Evolutionary conservation across 2,888 invertebrate species (phyloP).

Genomic region (Acrobasis repandana): DNA sequence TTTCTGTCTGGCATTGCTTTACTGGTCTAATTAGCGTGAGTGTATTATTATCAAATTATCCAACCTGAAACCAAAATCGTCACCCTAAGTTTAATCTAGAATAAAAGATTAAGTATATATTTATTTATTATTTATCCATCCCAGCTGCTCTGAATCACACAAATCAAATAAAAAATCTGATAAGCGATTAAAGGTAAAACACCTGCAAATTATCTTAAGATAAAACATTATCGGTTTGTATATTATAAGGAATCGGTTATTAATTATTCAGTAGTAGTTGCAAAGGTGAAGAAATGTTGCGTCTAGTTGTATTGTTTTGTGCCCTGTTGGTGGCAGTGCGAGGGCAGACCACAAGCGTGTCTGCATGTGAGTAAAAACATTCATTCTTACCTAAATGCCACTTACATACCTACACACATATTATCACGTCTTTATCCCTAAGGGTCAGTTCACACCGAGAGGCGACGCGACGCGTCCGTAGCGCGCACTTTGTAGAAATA

Average conservation of each 20-base stretch:
- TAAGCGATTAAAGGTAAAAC: background rate
- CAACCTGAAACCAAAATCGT: too few species aligned
- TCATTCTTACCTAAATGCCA: background rate
- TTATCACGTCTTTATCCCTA: too few species aligned
- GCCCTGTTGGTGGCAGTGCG: background rate
- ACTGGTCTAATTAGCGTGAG: too few species aligned
- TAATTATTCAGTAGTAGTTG: background rate
- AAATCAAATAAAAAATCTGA: background rate
- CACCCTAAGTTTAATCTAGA: too few species aligned
- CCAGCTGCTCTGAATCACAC: background rate
- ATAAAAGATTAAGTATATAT: too few species aligned
- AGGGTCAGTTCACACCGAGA: too few species aligned
- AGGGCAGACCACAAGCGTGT: constrained; percentile 8
- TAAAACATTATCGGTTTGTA: background rate
- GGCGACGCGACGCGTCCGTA: too few species aligned
- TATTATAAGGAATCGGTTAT: background rate
- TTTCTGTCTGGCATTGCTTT: too few species aligned
- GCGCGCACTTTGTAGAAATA: too few species aligned
- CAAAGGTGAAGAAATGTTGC: background rate
- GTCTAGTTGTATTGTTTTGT: background rate
- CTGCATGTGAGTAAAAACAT: constrained; percentile 38
- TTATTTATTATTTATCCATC: too few species aligned
- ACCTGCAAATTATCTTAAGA: constrained; percentile 9
- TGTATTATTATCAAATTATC: too few species aligned
- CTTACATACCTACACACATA: too few species aligned